Evolutionary conservation across 2,888 invertebrate genomes (phyloP).

Genomic region (Temnothorax ravouxi): DNA sequence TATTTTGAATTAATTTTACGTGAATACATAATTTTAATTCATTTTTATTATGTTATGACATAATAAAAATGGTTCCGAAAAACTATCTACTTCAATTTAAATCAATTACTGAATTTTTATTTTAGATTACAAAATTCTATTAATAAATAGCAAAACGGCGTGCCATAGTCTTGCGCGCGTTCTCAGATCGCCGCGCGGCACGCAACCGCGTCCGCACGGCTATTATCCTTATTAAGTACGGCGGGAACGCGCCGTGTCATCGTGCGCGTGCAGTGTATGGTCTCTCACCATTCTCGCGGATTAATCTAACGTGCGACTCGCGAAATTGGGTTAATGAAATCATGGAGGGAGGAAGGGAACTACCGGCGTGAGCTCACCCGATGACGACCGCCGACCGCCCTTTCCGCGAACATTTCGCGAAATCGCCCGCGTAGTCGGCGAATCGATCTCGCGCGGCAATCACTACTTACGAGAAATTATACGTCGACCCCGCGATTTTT

Average conservation of each 20-base stretch:
- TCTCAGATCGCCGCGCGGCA: not conserved
- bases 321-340: slow-evolving; percentile 74
- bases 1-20: too few relatives aligned
- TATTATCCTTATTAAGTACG: slow-evolving; percentile 35
- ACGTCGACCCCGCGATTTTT: not conserved
- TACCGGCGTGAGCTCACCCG: slow-evolving; percentile 2
- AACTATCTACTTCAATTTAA: too few relatives aligned
- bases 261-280: slow-evolving; percentile 40
- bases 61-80: too few relatives aligned
- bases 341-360: slow-evolving; percentile 59
- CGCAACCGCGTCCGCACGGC: slow-evolving; percentile 11
- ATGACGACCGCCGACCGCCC: not conserved
- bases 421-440: not conserved
- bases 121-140: too few relatives aligned
- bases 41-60: too few relatives aligned
- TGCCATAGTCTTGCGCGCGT: slow-evolving; percentile 13
- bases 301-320: slow-evolving; percentile 53
- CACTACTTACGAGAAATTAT: not conserved
- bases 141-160: too few relatives aligned
- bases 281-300: slow-evolving; percentile 54
- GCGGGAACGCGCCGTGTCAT: slow-evolving; percentile 32
- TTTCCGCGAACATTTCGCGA: not conserved
- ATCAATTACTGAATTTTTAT: too few relatives aligned
- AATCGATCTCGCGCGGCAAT: not conserved
- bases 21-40: too few relatives aligned